Evolutionary conservation across 2,797 vertebrate species (phyloP).

Genomic region (Clarias pachynema): DNA sequence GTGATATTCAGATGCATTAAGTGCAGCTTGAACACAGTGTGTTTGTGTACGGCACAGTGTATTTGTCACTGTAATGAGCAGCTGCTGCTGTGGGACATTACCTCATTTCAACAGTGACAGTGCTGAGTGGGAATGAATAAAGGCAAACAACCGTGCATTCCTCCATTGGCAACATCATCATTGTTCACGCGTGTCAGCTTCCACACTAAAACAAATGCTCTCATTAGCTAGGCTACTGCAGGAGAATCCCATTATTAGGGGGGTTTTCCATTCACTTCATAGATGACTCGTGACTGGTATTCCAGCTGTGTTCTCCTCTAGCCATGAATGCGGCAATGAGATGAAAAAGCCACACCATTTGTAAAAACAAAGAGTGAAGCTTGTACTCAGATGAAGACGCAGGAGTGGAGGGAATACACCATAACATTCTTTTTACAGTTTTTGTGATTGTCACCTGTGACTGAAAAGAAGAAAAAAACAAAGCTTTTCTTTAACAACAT

Average conservation of each 20-base stretch:
- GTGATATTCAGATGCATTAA: conserved; percentile 10
- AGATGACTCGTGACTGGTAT: background rate
- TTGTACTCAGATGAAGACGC: background rate
- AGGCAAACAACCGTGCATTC: conserved; percentile 13
- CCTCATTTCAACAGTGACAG: conserved; percentile 34
- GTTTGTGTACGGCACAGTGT: conserved; percentile 28
- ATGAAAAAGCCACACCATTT: background rate
- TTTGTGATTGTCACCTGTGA: background rate
- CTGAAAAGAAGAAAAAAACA: background rate
- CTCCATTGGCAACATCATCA: conserved; percentile 29
- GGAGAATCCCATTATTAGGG: conserved; percentile 7
- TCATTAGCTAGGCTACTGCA: conserved; percentile 32
- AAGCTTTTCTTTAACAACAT: background rate
- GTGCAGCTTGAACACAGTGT: conserved; percentile 17
- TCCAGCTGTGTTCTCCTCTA: background rate
- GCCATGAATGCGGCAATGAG: background rate
- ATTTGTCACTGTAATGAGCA: conserved; percentile 49
- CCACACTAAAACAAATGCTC: conserved; percentile 35
- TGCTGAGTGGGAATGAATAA: conserved; percentile 38
- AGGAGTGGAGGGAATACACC: background rate
- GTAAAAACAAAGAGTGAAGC: background rate
- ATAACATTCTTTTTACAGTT: background rate
- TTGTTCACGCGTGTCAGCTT: conserved; percentile 32
- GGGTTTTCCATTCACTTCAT: background rate
- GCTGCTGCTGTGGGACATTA: conserved; percentile 25